A percentile compares a stretch with the other conserved stretches of the same genome.
Conservation (phyloP, 2,113 vertebrate species). For the Chionomys nivalis region DNA sequence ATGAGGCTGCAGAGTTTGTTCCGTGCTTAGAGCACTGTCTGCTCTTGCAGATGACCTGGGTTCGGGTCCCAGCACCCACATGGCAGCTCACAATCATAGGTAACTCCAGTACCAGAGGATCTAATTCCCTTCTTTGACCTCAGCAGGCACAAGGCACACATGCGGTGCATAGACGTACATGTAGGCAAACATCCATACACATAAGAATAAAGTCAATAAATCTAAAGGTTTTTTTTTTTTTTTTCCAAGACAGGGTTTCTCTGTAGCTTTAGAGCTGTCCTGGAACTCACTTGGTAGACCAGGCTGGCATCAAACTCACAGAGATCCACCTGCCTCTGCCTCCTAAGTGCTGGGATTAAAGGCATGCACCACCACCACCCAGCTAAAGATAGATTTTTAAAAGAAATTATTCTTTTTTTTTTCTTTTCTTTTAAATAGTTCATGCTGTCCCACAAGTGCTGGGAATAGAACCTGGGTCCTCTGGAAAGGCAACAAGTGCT, state of each 20-base stretch:
- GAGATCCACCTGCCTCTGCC: too few relatives aligned
- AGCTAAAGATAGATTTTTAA: too few relatives aligned
- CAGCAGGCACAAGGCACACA: not conserved
- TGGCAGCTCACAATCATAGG: too few relatives aligned
- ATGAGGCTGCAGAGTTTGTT: not conserved
- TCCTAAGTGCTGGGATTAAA: too few relatives aligned
- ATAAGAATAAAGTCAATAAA: not conserved
- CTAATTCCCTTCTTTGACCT: not conserved
- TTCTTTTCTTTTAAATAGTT: not conserved
- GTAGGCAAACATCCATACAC: not conserved
- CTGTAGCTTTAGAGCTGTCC: too few relatives aligned
- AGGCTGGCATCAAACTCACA: too few relatives aligned
- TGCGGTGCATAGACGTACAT: not conserved
- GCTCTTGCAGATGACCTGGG: not conserved
- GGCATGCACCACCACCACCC: too few relatives aligned
- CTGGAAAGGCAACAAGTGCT: not conserved
- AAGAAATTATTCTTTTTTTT: not conserved
- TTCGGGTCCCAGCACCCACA: not conserved
- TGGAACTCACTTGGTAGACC: too few relatives aligned
- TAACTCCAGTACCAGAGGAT: not conserved
- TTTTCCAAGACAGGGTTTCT: too few relatives aligned
- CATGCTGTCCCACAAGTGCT: not conserved
- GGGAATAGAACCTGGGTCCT: not conserved
- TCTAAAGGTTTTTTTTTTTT: not conserved
- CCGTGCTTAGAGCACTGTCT: not conserved